Evolutionary conservation across 1,140 invertebrate genomes (phyloP), one percentile per base, ranked within the genome.

Genomic region (Tenebrio molitor): DNA sequence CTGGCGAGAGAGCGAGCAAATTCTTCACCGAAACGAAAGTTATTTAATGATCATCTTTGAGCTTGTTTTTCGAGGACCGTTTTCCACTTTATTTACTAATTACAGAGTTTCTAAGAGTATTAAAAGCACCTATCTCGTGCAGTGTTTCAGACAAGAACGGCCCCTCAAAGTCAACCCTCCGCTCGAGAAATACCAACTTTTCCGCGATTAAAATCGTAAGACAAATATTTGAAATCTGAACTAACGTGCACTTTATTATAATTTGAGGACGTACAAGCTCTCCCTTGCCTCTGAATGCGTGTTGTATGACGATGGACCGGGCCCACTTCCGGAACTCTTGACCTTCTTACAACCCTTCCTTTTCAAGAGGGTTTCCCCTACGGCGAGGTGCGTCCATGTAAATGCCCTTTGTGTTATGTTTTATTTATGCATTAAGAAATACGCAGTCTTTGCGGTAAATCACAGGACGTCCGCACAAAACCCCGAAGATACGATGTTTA

Each of bases 271-370:
- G n/a, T n/a, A n/a, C n/a, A n/a, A n/a, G n/a, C n/a, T n/a, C n/a
- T n/a, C n/a, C n/a, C n/a, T n/a, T n/a, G n/a, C 25, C 33, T 33
- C 33, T 63, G 10, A 19, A 42, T 41, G 41, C 17, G 10, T 14
- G 23, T n/a, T 15, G 34, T 3, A 46, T 33, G 33, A 42, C 12
- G 39, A 68, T 17, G 39, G 16, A 33, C 65, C 36, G 34, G 25
- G 16, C 21, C 21, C 29, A 65, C 25, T 16, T 8, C 64, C 34
- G 42, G 42, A 41, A 33, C 34, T 68, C 65, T 68, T 68, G 65
- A 68, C 65, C 65, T 68, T 44, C 65, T 68, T 68, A 68, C 65
- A 68, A 68, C 65, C 65, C 65, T 68, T 36, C 17, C 12, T 19
- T 68, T 65, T 39, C 29, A 21, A 63, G 15, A 34, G 12, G 8